phyloP scores from a whole-genome alignment of 2,888 invertebrate genomes.

The Dyspetes luteomarginatus region DNA sequence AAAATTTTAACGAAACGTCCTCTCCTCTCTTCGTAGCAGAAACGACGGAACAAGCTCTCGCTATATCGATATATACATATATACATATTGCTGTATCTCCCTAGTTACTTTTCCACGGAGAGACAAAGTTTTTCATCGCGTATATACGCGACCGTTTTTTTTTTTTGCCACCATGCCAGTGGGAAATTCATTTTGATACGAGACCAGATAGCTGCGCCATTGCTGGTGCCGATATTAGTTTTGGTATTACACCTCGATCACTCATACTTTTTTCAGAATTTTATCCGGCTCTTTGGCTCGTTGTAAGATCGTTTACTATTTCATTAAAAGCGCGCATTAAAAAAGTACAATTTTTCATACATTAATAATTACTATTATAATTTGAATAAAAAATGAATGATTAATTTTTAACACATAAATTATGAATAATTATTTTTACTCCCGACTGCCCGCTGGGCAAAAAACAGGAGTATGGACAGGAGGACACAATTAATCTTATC shows the following conservation, averaged over 20 bases:
- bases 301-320: neutral
- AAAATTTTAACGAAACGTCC: conserved; percentile 45
- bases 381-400: too few relatives aligned
- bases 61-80: neutral
- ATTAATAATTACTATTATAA: too few relatives aligned
- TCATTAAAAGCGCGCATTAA: neutral
- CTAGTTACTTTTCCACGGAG: conserved; percentile 42
- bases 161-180: conserved; percentile 41
- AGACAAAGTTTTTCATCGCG: conserved; percentile 48
- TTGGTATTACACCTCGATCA: too few relatives aligned
- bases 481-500: too few relatives aligned
- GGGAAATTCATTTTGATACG: conserved; percentile 60
- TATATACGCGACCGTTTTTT: conserved; percentile 4
- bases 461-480: too few relatives aligned
- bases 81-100: neutral
- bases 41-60: neutral
- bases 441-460: too few relatives aligned
- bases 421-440: too few relatives aligned
- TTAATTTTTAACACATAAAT: too few relatives aligned
- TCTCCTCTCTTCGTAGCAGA: neutral
- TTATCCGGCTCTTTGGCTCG: neutral
- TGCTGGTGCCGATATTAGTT: neutral
- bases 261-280: neutral
- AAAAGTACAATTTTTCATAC: neutral
- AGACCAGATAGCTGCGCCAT: conserved; percentile 51